Evolutionary conservation across 2,797 vertebrate species (phyloP).

Genomic region (Mormyrops boulengeri): DNA sequence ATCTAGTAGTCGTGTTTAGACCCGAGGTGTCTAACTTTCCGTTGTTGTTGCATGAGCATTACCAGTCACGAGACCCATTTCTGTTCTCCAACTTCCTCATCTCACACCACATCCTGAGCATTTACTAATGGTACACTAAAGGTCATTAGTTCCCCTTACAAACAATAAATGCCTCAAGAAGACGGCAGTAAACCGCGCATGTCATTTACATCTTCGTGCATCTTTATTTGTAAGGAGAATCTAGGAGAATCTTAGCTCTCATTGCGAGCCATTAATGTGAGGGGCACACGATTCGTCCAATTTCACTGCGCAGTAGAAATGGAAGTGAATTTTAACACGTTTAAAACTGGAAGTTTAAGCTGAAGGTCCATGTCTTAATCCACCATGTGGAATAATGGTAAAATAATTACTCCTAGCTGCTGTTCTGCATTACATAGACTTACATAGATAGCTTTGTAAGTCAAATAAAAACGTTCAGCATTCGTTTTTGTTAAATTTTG

Average conservation of each 20-base stretch:
- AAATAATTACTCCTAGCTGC: background rate
- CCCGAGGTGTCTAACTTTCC: background rate
- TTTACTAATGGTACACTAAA: background rate
- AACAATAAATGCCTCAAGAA: background rate
- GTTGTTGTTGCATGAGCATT: background rate
- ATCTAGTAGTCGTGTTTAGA: background rate
- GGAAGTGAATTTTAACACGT: background rate
- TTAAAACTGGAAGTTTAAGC: background rate
- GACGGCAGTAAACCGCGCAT: background rate
- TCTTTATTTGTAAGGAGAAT: background rate
- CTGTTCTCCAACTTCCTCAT: background rate
- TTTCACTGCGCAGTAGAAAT: background rate
- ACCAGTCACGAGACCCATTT: background rate
- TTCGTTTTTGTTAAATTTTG: background rate
- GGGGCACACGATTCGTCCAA: background rate
- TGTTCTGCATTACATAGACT: background rate
- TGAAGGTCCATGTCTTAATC: background rate
- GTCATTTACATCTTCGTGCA: background rate
- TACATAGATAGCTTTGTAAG: background rate
- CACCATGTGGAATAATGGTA: background rate
- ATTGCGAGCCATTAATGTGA: background rate
- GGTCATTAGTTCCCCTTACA: background rate
- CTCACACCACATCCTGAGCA: background rate
- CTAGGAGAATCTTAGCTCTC: background rate
- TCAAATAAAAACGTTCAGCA: background rate